A percentile compares a stretch with the other conserved stretches of the same genome.
Conservation (phyloP, 2,797 vertebrate species). For the Cyprinodon diabolis region DNA sequence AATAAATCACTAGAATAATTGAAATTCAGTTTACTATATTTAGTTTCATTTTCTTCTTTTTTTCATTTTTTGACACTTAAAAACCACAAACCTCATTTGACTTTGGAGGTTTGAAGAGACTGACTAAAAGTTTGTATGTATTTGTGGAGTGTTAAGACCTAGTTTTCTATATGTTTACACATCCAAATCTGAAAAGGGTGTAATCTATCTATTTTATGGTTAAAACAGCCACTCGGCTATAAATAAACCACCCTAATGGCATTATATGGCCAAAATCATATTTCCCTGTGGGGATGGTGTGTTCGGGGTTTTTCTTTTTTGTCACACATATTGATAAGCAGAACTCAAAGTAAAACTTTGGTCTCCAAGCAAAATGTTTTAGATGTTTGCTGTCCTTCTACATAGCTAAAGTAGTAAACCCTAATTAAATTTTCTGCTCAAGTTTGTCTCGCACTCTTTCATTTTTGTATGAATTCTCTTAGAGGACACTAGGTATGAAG, state of each 20-base stretch:
- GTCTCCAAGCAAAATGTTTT: not conserved
- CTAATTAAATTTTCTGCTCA: no score
- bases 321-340: not conserved
- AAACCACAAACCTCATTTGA: no score
- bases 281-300: not conserved
- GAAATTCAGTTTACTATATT: not conserved
- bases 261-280: no score
- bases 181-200: no score
- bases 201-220: not conserved
- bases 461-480: slow-evolving; percentile 7
- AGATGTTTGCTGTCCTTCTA: not conserved
- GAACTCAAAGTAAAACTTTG: not conserved
- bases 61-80: not conserved
- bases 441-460: no score
- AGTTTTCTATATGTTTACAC: no score
- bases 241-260: not conserved
- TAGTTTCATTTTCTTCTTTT: slow-evolving; percentile 31
- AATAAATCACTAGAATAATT: not conserved
- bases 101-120: no score
- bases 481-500: slow-evolving; percentile 5
- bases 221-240: not conserved
- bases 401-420: no score
- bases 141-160: no score
- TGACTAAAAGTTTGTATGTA: no score
- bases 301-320: not conserved